Conservation (phyloP, 2,888 invertebrate genomes). For the Abrostola triplasia region DNA sequence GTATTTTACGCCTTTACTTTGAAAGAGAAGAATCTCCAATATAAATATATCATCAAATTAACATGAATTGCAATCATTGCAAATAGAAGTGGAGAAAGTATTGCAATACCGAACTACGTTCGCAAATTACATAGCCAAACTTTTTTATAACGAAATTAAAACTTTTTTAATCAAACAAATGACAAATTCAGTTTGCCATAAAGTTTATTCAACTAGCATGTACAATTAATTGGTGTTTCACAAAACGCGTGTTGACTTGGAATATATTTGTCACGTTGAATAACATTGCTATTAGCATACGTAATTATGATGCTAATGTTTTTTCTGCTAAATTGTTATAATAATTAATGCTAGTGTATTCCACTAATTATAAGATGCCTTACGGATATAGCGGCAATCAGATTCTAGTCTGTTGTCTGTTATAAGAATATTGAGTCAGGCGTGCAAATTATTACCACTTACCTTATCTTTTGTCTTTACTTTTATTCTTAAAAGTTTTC, state of each 20-base stretch:
- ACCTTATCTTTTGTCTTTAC: no score
- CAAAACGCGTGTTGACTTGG: constrained; percentile 14
- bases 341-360: no score
- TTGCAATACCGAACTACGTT: constrained; percentile 7
- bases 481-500: no score
- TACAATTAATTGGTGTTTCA: constrained; percentile 21
- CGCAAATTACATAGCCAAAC: constrained; percentile 22
- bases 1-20: background rate
- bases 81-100: constrained; percentile 3
- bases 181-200: constrained; percentile 32
- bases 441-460: no score
- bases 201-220: constrained; percentile 29
- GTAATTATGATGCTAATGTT: constrained; percentile 15
- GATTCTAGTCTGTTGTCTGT: no score
- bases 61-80: background rate
- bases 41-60: background rate
- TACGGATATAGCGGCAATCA: no score
- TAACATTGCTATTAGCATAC: constrained; percentile 21
- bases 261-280: constrained; percentile 26
- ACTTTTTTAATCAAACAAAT: constrained; percentile 49
- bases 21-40: background rate
- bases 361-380: no score
- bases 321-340: background rate
- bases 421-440: no score
- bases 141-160: constrained; percentile 25